Percentiles rank a stretch among this genome's conserved stretches.
Evolutionary conservation across 2,888 invertebrate genomes (phyloP).

Genomic region (Neoaliturus tenellus): DNA sequence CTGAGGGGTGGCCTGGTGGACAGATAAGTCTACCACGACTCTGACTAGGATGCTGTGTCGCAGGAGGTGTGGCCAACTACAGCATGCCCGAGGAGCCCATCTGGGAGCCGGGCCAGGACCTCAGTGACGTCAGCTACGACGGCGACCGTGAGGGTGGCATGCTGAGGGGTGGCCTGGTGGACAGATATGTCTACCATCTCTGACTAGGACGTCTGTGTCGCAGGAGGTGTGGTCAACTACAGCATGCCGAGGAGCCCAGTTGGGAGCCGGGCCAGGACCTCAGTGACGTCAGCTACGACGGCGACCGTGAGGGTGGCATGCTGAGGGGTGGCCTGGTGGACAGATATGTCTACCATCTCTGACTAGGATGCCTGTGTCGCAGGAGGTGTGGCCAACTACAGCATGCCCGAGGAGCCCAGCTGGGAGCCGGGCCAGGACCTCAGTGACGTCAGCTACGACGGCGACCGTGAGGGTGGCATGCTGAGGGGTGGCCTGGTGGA

Average conservation of each 20-base stretch:
- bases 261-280: constrained; percentile 73
- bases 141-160: constrained; percentile 73
- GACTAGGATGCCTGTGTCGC: too few relatives aligned
- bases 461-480: too few relatives aligned
- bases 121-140: constrained; percentile 82
- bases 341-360: too few relatives aligned
- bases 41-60: constrained; percentile 59
- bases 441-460: constrained; percentile 73
- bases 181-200: too few relatives aligned
- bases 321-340: constrained; percentile 78
- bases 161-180: too few relatives aligned
- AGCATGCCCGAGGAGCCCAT: constrained; percentile 75
- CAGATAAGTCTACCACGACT: too few relatives aligned
- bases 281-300: constrained; percentile 82
- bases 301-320: constrained; percentile 72
- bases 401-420: constrained; percentile 75
- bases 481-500: too few relatives aligned
- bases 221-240: constrained; percentile 77
- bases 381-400: constrained; percentile 77
- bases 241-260: constrained; percentile 75
- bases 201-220: too few relatives aligned
- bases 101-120: constrained; percentile 72
- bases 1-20: constrained; percentile 80
- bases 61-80: constrained; percentile 77
- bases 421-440: constrained; percentile 73